phyloP scores from a whole-genome alignment of 2,888 invertebrate species.

The Orthosia gothica region DNA sequence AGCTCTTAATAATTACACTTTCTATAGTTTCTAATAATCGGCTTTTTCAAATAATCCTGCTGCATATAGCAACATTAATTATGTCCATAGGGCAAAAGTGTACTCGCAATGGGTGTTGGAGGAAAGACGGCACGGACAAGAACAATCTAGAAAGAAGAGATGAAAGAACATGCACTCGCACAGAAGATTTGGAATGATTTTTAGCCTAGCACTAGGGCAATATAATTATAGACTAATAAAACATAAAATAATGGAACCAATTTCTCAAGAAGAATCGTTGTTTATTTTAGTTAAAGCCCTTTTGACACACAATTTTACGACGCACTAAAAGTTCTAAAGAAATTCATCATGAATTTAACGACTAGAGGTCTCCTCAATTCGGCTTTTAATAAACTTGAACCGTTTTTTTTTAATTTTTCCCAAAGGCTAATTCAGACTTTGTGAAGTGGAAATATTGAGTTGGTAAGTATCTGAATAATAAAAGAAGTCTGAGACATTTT shows the following conservation, averaged over 20 bases:
- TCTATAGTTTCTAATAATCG: too few relatives aligned
- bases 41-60: too few relatives aligned
- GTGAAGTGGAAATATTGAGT: slow-evolving; percentile 64
- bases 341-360: slow-evolving; percentile 57
- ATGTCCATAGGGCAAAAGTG: background rate
- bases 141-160: too few relatives aligned
- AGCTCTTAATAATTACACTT: too few relatives aligned
- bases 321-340: slow-evolving; percentile 40
- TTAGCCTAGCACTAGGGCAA: too few relatives aligned
- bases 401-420: slow-evolving; percentile 48
- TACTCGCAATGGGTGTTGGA: background rate
- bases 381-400: slow-evolving; percentile 60
- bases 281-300: slow-evolving; percentile 20
- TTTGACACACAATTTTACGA: slow-evolving; percentile 49
- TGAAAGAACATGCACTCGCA: too few relatives aligned
- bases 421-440: slow-evolving; percentile 63
- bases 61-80: too few relatives aligned
- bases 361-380: slow-evolving; percentile 37
- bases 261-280: background rate
- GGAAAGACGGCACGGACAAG: too few relatives aligned
- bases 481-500: slow-evolving; percentile 56
- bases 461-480: slow-evolving; percentile 64
- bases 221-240: background rate
- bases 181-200: background rate
- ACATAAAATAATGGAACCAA: background rate